Base-by-base conservation (phyloP, 2,888 invertebrate genomes). In the Atethmia centrago region DNA sequence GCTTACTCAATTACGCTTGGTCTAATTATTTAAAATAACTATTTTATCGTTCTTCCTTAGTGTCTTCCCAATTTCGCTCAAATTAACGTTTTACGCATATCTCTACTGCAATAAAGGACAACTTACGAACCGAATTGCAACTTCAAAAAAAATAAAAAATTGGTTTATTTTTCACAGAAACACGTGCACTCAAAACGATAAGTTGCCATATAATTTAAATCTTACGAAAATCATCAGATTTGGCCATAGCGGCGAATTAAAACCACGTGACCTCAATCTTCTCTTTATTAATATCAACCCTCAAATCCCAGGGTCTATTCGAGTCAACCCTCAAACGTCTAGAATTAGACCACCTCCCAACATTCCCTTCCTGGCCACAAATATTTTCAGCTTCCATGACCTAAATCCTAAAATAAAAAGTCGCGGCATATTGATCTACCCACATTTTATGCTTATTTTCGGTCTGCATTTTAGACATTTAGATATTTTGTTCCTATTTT, bases 351-450 rank as follows among this genome's bases (percentile, higher is more conserved):
- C 77, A 45, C 74, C 75, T 78, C 76, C 69, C 36, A n/a, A 70
- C 51, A 71, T 49, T 42, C 25, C 74, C 77, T 74, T 76, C 85
- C 89, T 89, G 82, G 85, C 85, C 77, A 87, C 80, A 90, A 89
- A 92, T 92, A 93, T 92, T 90, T n/a, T 92, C 88, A 88, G 83
- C 83, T 58, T 66, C 79, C 80, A 80, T 89, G 94, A 94, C 94
- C 94, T 88, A 93, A 83, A 92, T 95, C 81, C 85, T 55, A 83
- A 85, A 88, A 88, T 88, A 88, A 76, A 86, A 80, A 79, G 83
- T 69, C 59, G 51, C 72, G 80, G 69, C 49, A 73, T 90, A 93
- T 94, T 88, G 93, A 94, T 94, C 77, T 83, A 86, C 55, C 87
- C 84, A 85, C 80, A 53, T 70, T 61, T 71, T 75, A 9, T 16